phyloP scores from a whole-genome alignment of 2,113 vertebrate genomes.

The Sorex araneus region DNA sequence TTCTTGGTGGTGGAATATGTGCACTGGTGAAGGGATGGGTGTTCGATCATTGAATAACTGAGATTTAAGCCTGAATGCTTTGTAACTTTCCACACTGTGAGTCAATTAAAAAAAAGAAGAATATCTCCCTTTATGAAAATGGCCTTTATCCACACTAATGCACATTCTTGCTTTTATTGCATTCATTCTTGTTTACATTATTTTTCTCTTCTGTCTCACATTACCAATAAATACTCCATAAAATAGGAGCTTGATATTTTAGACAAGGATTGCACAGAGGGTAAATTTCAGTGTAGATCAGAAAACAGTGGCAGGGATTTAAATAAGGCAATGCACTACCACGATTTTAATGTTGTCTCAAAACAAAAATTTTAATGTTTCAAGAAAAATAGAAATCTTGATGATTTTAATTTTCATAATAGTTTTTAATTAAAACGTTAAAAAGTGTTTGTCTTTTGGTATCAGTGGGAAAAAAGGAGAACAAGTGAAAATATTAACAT shows the following conservation, averaged over 20 bases:
- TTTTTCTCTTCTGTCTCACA: neutral
- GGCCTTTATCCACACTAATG: neutral
- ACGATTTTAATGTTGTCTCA: neutral
- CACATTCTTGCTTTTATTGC: neutral
- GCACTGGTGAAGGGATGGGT: too few species aligned
- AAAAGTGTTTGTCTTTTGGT: neutral
- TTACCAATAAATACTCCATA: neutral
- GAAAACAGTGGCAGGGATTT: too few species aligned
- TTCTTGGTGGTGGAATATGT: too few species aligned
- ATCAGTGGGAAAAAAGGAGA: neutral
- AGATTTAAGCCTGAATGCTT: too few species aligned
- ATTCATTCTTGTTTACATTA: fast-evolving
- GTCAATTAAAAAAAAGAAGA: too few species aligned
- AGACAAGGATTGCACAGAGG: neutral
- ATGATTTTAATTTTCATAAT: neutral
- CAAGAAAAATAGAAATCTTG: neutral
- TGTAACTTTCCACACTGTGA: too few species aligned
- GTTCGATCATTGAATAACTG: too few species aligned
- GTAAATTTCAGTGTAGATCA: neutral
- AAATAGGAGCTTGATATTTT: neutral
- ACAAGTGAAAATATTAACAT: neutral
- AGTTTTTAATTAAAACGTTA: neutral
- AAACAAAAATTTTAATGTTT: neutral
- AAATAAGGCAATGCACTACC: neutral
- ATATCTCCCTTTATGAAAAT: neutral